Base-by-base conservation (phyloP, 92 coral and sea anemone genomes). In the Actinostola sp. region DNA sequence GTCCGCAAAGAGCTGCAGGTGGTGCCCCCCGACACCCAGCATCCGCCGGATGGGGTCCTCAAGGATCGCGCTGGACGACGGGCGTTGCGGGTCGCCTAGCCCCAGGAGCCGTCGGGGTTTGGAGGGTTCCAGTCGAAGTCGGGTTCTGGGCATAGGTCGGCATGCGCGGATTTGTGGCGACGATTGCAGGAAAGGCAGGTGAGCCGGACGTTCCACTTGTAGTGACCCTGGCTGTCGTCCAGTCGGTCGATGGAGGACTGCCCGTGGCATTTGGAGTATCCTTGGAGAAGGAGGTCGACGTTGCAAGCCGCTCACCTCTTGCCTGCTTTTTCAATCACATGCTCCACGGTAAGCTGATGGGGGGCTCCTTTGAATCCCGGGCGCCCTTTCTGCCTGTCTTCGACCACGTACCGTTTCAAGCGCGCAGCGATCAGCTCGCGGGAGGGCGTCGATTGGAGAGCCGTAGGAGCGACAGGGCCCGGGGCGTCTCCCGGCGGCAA, bases 141-240 rank as follows among this genome's bases (percentile, higher is more conserved):
- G 14, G 14, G 14, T 7, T 14, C 14, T 14, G 45, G 8, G 7
- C 45, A 39, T 39, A 39, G 45, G 23, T 43, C 49, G 49, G 59
- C 8, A 52, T 24, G 7, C 10, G 21, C 21, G 80, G 54, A 55
- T 24, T 73, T 61, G 75, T 76, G 82, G 0, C 82, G 11, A 15
- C 74, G 65, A 43, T 77, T 67, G 36, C 76, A 67, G 45, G 26
- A 7, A 30, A 67, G 76, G 45, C 82, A 76, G 29, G 75, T 53
- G 36, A 76, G 19, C 15, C 56, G 50, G 14, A 76, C 82, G 30
- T 66, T 76, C 82, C 82, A 76, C 65, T 17, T 66, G 82, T 77
- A 77, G 56, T 77, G 76, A 6, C 82, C 82, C n/a, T 77, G 27
- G 49, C 82, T 67, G 67, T 77, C 70, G 70, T 60, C 70, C 43